Base-by-base conservation (phyloP, 2,113 vertebrate genomes). In the Sylvietta virens region DNA sequence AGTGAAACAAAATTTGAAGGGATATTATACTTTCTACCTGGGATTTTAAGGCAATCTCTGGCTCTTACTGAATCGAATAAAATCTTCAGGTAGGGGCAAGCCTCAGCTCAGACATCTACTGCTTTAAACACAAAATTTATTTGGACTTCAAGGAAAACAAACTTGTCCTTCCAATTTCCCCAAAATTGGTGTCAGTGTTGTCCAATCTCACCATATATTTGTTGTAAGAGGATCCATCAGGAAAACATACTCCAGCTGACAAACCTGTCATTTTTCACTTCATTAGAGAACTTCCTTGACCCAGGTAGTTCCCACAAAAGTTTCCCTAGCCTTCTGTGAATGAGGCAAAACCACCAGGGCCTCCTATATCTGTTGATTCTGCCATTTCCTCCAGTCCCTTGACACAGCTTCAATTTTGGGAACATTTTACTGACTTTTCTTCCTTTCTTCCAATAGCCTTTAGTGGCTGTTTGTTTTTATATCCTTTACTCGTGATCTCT, bases 251-350 rank as follows among this genome's bases (percentile, higher is more conserved):
- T 40, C 12, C 7, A 54, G 2, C 18, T 22, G 28, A 54, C 3
- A 62, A 56, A 13, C 2, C 2, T 8, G 19, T 22, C 0, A 10
- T 16, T 70, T 74, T 42, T 60, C 20, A 64, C 7, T n/a, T 74
- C 7, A 5, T 39, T 37, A 37, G 9, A 81, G 6, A 10, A 27
- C n/a, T 79, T 4, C 4, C 8, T 31, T 82, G 82, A 76, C 14
- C 16, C 3, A 3, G 20, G 6, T 2, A 60, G 12, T 30, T 65
- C 20, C 44, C 17, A 40, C 3, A 14, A 6, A 61, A 22, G 1
- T 8, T 64, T 45, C 30, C 28, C 13, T 11, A 10, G 31, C 44
- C 4, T 53, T 56, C 27, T 30, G 12, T 9, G 8, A 57, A 24
- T 7, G 14, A 8, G 4, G 1, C 1, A 58, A 54, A 64, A 10